Evolutionary conservation across 1,140 invertebrate genomes (phyloP).

Genomic region (Camponotus floridanus): DNA sequence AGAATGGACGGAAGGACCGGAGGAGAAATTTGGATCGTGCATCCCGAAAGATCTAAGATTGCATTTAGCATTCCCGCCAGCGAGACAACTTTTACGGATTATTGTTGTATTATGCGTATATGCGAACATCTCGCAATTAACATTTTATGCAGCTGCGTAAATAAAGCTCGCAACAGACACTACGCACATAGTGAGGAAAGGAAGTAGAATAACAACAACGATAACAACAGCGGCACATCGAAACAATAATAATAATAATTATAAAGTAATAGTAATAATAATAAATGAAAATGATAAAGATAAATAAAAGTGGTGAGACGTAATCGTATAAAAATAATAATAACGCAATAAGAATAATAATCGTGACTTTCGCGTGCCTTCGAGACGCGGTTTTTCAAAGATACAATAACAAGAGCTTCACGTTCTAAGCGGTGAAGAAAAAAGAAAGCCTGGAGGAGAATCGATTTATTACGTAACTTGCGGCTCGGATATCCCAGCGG

Average conservation of each 20-base stretch:
- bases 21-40: constrained; percentile 18
- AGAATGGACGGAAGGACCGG: neutral
- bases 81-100: neutral
- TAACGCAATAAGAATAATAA: constrained; percentile 29
- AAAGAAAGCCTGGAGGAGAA: constrained; percentile 70
- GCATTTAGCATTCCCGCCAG: constrained; percentile 16
- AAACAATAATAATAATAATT: no score
- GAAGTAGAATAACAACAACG: neutral
- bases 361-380: constrained; percentile 70
- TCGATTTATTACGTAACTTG: constrained; percentile 73
- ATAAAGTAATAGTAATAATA: neutral
- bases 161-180: constrained; percentile 39
- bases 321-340: constrained; percentile 32
- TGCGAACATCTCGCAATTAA: neutral
- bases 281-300: constrained; percentile 13
- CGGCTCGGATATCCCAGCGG: constrained; percentile 65
- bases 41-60: neutral
- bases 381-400: constrained; percentile 63
- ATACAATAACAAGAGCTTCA: constrained; percentile 48
- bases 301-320: neutral
- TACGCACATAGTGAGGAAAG: constrained; percentile 33
- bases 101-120: neutral
- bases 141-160: constrained; percentile 46
- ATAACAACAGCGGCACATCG: neutral
- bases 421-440: constrained; percentile 66